Conservation (phyloP, 1,140 invertebrate genomes). For the Bemisia tabaci region DNA sequence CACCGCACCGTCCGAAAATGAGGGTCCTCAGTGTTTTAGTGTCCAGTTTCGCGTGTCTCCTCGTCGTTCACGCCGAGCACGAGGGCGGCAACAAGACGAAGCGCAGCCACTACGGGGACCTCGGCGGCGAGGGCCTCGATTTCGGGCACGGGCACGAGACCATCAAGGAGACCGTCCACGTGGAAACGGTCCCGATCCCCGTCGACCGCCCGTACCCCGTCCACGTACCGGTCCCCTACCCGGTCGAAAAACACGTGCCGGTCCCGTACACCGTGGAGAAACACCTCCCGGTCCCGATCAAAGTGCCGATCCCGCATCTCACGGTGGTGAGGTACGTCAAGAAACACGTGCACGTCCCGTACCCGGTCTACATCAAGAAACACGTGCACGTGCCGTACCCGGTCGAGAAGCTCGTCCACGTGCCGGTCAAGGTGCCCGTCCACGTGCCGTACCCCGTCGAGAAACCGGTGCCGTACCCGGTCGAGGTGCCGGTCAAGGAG, state of each 20-base stretch:
- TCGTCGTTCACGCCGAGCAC: too few species aligned
- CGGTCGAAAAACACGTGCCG: slow-evolving; percentile 49
- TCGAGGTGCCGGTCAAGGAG: slow-evolving; percentile 38
- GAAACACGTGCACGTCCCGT: slow-evolving; percentile 46
- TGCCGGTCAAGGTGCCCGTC: slow-evolving; percentile 44
- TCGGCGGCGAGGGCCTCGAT: too few species aligned
- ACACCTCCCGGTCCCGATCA: slow-evolving; percentile 32
- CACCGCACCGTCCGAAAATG: too few species aligned
- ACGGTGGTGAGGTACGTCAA: slow-evolving; percentile 21
- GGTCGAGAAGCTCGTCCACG: slow-evolving; percentile 35
- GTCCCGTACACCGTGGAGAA: slow-evolving; percentile 38
- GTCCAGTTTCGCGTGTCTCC: too few species aligned
- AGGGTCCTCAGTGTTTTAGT: too few species aligned
- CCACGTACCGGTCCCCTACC: slow-evolving; percentile 39
- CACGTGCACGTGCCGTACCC: slow-evolving; percentile 32
- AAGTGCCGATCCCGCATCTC: slow-evolving; percentile 37
- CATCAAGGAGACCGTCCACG: too few species aligned
- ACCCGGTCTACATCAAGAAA: slow-evolving; percentile 46
- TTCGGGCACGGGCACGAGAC: too few species aligned
- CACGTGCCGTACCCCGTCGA: slow-evolving; percentile 61
- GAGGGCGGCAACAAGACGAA: too few species aligned
- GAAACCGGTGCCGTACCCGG: slow-evolving; percentile 40
- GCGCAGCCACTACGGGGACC: too few species aligned
- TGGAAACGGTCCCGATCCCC: too few species aligned
- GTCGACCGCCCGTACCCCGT: slow-evolving; percentile 38